Evolutionary conservation across 2,113 vertebrate genomes (phyloP).

Genomic region (Corythoichthys haematopterus): DNA sequence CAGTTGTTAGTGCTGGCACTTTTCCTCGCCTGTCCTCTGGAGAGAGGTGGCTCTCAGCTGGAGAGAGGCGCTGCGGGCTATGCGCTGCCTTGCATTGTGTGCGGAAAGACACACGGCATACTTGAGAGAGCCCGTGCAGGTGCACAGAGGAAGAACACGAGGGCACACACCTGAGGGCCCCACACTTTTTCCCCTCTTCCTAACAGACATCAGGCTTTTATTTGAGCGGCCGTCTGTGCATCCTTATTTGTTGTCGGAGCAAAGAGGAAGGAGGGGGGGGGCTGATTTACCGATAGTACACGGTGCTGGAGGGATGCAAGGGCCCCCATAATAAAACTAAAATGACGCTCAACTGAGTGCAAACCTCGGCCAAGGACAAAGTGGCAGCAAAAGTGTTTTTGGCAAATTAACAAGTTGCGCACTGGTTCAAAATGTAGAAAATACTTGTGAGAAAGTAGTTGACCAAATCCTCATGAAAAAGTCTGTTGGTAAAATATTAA

Average conservation of each 20-base stretch:
- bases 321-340: slow-evolving; percentile 20
- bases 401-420: neutral
- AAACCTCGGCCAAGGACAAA: neutral
- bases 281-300: slow-evolving; percentile 54
- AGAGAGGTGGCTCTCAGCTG: slow-evolving; percentile 74
- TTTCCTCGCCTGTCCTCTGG: slow-evolving; percentile 59
- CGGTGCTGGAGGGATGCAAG: slow-evolving; percentile 30
- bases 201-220: slow-evolving; percentile 43
- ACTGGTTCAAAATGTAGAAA: neutral
- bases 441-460: too few relatives aligned
- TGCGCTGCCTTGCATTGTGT: slow-evolving; percentile 63
- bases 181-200: slow-evolving; percentile 9
- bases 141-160: slow-evolving; percentile 57
- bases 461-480: too few relatives aligned
- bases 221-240: slow-evolving; percentile 45
- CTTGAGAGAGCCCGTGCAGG: slow-evolving; percentile 65
- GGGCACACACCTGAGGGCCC: slow-evolving; percentile 61
- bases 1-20: slow-evolving; percentile 70
- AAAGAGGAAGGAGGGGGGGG: slow-evolving; percentile 11
- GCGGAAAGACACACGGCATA: slow-evolving; percentile 61
- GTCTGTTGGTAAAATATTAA: too few relatives aligned
- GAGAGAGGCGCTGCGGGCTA: slow-evolving; percentile 64
- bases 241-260: slow-evolving; percentile 48
- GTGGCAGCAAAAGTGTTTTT: neutral
- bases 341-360: neutral